Conservation (phyloP, 2,797 vertebrate species). For the Halcyon leucocephala region DNA sequence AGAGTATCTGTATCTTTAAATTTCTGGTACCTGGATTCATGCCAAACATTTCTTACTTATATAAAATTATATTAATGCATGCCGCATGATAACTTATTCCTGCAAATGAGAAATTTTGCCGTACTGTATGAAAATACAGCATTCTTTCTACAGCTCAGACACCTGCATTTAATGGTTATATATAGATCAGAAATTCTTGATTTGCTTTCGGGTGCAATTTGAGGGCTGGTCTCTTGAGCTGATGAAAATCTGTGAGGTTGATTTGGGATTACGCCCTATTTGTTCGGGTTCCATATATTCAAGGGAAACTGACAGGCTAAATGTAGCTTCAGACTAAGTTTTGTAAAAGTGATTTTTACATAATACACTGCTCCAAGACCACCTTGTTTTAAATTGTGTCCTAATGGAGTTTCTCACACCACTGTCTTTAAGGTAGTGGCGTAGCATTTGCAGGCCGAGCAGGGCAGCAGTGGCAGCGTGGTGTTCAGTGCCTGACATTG, state of each 20-base stretch:
- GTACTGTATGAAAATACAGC: not conserved
- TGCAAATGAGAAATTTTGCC: not conserved
- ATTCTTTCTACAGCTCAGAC: not conserved
- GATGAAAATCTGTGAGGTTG: not conserved
- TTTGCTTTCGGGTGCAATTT: not conserved
- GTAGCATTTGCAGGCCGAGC: not conserved
- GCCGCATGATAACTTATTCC: not conserved
- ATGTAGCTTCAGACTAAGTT: not conserved
- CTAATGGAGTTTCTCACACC: not conserved
- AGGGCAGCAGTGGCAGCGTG: not conserved
- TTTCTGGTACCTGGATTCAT: not conserved
- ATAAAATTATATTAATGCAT: not conserved
- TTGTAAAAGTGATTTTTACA: not conserved
- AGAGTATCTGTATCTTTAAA: not conserved
- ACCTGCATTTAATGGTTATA: not conserved
- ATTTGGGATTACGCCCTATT: not conserved
- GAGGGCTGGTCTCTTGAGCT: not conserved
- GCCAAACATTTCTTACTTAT: not conserved
- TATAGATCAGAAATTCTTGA: not conserved
- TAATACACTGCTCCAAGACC: not conserved
- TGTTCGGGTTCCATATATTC: not conserved
- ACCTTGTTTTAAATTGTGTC: not conserved
- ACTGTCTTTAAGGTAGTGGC: not conserved
- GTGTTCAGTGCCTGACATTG: not conserved
- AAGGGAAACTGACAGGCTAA: not conserved